Percentiles rank a stretch among this genome's conserved stretches.
Conservation (phyloP, 1,140 invertebrate species). For the Sminthurinus signatus region DNA sequence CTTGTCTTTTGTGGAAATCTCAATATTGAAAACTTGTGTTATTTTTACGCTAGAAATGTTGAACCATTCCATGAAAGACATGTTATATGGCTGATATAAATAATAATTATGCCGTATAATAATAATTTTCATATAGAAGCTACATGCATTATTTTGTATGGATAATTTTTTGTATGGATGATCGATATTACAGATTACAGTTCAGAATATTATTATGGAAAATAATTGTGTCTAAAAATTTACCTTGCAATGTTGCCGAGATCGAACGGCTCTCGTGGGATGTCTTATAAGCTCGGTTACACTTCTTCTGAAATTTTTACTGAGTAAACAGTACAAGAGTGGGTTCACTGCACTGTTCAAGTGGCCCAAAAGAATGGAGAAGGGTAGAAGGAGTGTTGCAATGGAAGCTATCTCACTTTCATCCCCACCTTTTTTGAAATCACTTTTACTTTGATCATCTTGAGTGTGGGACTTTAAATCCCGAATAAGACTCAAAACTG, state of each 20-base stretch:
- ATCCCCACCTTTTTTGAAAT: background rate
- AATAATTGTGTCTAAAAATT: no score
- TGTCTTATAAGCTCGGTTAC: constrained; percentile 53
- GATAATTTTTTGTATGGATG: no score
- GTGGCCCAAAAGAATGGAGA: constrained; percentile 55
- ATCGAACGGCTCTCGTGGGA: constrained; percentile 32
- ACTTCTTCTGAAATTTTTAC: constrained; percentile 71
- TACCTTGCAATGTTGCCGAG: constrained; percentile 39
- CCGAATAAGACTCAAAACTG: constrained; percentile 58
- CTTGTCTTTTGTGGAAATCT: no score
- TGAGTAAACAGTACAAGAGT: constrained; percentile 81
- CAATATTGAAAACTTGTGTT: no score
- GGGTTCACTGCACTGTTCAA: constrained; percentile 81
- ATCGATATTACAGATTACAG: no score
- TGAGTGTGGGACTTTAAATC: constrained; percentile 58
- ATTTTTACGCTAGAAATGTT: no score
- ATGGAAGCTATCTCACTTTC: constrained; percentile 14
- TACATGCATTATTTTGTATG: no score
- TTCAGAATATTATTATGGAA: no score
- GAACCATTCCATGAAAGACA: no score
- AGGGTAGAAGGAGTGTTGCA: constrained; percentile 46
- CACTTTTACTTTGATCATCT: constrained; percentile 38
- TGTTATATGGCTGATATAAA: no score
- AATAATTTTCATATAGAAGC: no score
- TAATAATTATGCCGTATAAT: no score